Base-by-base conservation (phyloP, 2,888 invertebrate genomes). In the Ganaspis brasiliensis region DNA sequence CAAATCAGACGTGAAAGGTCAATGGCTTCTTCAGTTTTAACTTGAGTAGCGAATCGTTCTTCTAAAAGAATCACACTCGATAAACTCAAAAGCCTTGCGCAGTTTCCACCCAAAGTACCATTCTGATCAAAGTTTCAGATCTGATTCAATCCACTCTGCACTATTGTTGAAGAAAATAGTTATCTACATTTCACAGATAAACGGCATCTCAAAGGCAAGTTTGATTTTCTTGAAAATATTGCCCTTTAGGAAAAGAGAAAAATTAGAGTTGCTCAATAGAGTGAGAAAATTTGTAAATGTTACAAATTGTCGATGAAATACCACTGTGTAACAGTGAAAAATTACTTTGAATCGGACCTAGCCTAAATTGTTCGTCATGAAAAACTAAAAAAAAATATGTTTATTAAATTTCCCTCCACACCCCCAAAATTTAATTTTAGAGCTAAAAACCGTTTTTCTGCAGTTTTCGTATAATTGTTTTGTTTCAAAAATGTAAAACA, bases 1-100 rank as follows among this genome's bases (percentile, higher is more conserved):
- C 67, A 67, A 67, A 67, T 67, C 67, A 67, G 67, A 49, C 40
- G 67, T 45, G 26, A 67, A 67, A 67, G 67, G 67, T 67, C 67
- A 63, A 63, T 63, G 63, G 21, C 63, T 63, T 63, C 63, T 37
- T 63, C 40, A 45, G 24, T 67, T 67, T 67, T 67, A 67, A 49
- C 45, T 49, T 67, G 45, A 67, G 45, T 45, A 49, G 45, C 24
- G 45, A 67, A 45, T 24, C 45, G 67, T 67, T 49, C 16, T 31
- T 9, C 45, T 2, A 49, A 67, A 67, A 61, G 67, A 67, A 67
- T 67, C 45, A 67, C 67, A 67, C 67, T 67, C 45, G 24, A 67
- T 67, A 67, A 67, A 67, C 45, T 67, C 67, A 45, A 67, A 24
- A 67, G 67, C 26, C 67, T 67, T 67, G 24, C 24, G 14, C 21